A percentile compares a stretch with the other conserved stretches of the same genome.
These are phyloP conservation scores for Hirudo medicinalis DNA, from an alignment of 1,140 invertebrate species.

Conservation along the genomic window DNA sequence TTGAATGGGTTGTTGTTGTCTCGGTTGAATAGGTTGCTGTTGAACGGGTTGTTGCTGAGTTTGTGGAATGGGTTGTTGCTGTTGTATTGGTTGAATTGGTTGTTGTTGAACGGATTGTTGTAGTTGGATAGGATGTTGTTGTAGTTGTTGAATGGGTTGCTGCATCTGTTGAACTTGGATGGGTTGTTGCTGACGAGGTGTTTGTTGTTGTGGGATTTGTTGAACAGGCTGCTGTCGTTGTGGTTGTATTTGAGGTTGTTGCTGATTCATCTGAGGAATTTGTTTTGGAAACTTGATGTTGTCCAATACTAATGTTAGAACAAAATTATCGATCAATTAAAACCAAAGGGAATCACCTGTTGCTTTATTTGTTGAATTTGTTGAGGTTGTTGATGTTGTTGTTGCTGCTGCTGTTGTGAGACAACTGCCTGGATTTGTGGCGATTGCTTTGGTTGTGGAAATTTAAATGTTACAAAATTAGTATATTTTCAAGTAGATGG, in stretches of 20 bases:
- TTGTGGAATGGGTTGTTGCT: not conserved
- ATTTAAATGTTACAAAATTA: no score
- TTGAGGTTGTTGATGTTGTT: no score
- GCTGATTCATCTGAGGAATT: not conserved
- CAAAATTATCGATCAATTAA: no score
- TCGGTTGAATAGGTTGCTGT: not conserved
- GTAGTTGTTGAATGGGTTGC: not conserved
- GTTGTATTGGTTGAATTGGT: not conserved
- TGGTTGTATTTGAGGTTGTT: not conserved
- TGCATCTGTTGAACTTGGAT: not conserved
- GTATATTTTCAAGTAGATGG: no score
- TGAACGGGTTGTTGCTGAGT: not conserved
- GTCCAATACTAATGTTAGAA: no score
- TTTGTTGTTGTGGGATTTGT: constrained; percentile 2
- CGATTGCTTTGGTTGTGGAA: no score
- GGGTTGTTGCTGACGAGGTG: not conserved
- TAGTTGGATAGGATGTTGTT: not conserved
- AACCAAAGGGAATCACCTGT: no score
- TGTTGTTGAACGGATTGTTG: constrained; percentile 5
- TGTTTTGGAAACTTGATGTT: not conserved
- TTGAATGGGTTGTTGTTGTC: not conserved
- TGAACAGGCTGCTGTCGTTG: not conserved
- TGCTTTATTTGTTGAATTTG: no score
- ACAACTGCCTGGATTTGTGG: no score
- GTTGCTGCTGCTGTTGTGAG: no score